Evolutionary conservation across 2,797 vertebrate species (phyloP).

Genomic region (Falco novaeseelandiae): DNA sequence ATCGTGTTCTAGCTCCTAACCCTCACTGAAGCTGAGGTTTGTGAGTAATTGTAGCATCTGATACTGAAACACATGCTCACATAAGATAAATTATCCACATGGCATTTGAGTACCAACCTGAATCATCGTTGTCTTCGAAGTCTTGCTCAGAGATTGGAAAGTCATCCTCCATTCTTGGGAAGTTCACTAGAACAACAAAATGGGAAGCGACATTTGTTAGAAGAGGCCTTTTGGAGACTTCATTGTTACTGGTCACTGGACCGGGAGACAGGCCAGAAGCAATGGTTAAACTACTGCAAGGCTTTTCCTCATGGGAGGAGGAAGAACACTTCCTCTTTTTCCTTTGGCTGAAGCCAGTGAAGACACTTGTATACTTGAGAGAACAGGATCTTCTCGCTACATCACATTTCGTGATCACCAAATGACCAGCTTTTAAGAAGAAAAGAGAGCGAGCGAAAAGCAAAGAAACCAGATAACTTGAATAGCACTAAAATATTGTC

Average conservation of each 20-base stretch:
- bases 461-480: conserved; percentile 25
- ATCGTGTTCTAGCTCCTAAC: not conserved
- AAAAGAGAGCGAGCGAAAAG: not conserved
- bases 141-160: conserved; percentile 55
- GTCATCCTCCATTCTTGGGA: conserved; percentile 69
- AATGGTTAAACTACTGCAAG: not conserved
- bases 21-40: not conserved
- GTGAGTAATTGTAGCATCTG: not conserved
- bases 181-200: conserved; percentile 76
- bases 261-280: not conserved
- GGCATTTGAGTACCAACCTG: conserved; percentile 65
- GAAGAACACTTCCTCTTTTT: not conserved
- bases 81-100: not conserved
- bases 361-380: not conserved
- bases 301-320: not conserved
- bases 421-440: conserved; percentile 33
- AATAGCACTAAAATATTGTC: conserved; percentile 32
- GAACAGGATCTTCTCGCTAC: not conserved
- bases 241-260: not conserved
- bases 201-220: conserved; percentile 4
- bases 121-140: conserved; percentile 58
- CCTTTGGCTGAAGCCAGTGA: not conserved
- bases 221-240: not conserved
- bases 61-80: not conserved
- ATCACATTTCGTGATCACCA: not conserved